Evolutionary conservation across 2,797 vertebrate genomes (phyloP).

Genomic region (Lepilemur septentrionalis): DNA sequence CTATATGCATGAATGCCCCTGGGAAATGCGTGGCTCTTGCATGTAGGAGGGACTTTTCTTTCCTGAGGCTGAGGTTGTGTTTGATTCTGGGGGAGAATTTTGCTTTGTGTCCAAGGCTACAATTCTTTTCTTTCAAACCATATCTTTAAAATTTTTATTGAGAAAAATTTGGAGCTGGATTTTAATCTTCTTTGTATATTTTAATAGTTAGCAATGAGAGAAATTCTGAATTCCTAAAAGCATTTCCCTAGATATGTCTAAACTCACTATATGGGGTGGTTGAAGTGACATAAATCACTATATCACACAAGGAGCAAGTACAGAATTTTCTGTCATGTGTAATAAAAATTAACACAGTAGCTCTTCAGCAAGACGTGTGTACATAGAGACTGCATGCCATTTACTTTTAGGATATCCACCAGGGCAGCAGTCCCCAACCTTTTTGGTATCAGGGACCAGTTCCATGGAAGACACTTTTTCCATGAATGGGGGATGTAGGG

Average conservation of each 20-base stretch:
- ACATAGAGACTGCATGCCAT: rapidly evolving
- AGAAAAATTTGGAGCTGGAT: not conserved
- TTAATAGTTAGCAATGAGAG: not conserved
- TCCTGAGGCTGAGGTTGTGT: not conserved
- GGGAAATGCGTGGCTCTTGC: not conserved
- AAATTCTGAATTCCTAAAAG: not conserved
- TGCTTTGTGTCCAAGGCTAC: not conserved
- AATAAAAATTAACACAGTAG: not conserved
- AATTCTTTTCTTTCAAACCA: not conserved
- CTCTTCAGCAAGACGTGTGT: not conserved
- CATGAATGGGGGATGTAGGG: no score
- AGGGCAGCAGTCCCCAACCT: no score
- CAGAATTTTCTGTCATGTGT: not conserved
- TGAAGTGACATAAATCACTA: not conserved
- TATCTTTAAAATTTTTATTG: not conserved
- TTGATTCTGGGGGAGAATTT: not conserved
- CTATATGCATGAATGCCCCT: rapidly evolving
- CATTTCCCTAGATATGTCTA: not conserved
- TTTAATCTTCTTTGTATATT: slow-evolving; percentile 12
- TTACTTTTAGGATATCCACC: not conserved
- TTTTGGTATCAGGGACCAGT: no score
- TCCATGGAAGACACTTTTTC: no score
- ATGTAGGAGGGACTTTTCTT: not conserved
- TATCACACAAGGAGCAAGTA: not conserved
- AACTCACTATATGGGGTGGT: not conserved